Base-by-base conservation (phyloP, 1,140 invertebrate genomes). In the Drosophila albomicans region DNA sequence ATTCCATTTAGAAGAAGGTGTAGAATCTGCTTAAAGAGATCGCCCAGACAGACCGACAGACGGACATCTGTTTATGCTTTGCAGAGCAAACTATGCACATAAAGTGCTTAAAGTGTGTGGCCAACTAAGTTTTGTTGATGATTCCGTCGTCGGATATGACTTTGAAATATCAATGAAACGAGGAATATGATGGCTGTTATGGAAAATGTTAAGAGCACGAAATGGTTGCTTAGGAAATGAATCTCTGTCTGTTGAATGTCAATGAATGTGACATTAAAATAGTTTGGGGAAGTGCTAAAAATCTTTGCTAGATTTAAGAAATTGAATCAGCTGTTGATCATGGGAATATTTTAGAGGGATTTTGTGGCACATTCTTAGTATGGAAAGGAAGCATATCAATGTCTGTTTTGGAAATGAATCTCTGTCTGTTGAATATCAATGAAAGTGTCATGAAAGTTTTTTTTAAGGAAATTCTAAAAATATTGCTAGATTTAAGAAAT, bases 11-110 rank as follows among this genome's bases (percentile, higher is more conserved):
- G 15, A 25, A 51, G 32, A 63, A 32, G 51, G 28, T 54, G 51
- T 57, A 41, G 54, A 57, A 41, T 41, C 54, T 54, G 51, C n/a
- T 32, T 28, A 25, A 49, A 49, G 48, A 49, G 16, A 49, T 28
- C 10, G 20, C 30, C n/a, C 0, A 35, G n/a, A 54, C n/a, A 6
- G 2, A 10, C 30, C n/a, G 28, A 54, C 51, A 35, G 28, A 54
- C 51, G n/a, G 10, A 49, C 28, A 13, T 52, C 5, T 52, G 28
- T 32, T 52, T 52, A 52, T 32, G 54, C 20, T 25, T 6, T 61
- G 4, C 32, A 28, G 30, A 62, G 45, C n/a, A 35, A 20, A 59
- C 1, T 32, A 30, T 8, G 30, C n/a, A 13, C n/a, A 8, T 15
- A 52, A 25, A 54, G 13, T 32, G n/a, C 30, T 54, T 35, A 54